Base-by-base conservation (phyloP, 2,113 vertebrate species). In the Mormoops blainvillei region DNA sequence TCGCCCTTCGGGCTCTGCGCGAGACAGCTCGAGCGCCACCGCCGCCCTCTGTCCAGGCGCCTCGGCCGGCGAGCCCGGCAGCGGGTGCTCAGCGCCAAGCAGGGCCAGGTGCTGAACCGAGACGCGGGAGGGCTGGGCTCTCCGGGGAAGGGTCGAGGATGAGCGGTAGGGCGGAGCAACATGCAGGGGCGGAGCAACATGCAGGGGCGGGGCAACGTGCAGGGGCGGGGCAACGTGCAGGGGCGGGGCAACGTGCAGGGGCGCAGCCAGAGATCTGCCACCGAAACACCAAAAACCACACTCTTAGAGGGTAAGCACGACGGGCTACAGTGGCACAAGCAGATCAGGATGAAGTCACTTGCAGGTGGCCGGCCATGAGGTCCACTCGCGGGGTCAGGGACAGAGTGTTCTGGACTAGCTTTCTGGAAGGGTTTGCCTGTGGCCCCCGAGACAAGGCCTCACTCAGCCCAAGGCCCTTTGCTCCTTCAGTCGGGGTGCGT, bases 1-100 rank as follows among this genome's bases (percentile, higher is more conserved):
- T 54, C 19, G 3, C 54, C 54, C 1, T 6, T 1, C 6, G 19
- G 54, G 54, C 6, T 19, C 19, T 0, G 1, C 19, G 1, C 4
- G 19, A 22, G 22, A 12, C 54, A 54, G 54, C 54, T 54, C 4
- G 4, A 19, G 18, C 52, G 18, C 52, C 52, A 54, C 52, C 52
- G 18, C 52, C 52, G 4, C 52, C 52, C 16, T 54, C 16, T 24
- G 20, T 56, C 54, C 54, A 7, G 54, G 54, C 54, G 6, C 54
- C 54, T 56, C 20, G 5, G 20, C 54, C 54, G 20, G 54, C 20
- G 8, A 56, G 20, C 19, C 6, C 19, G 7, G 7, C 54, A 2
- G 54, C 54, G 7, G 54, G 50, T 4, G 18, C 54, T 52, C 14
- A 7, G 50, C 16, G 38, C 31, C 41, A 52, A 20, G 33, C 61